Percentiles rank a stretch among this genome's conserved stretches.
phyloP scores from a whole-genome alignment of 2,113 vertebrate species.

The Megalops atlanticus region DNA sequence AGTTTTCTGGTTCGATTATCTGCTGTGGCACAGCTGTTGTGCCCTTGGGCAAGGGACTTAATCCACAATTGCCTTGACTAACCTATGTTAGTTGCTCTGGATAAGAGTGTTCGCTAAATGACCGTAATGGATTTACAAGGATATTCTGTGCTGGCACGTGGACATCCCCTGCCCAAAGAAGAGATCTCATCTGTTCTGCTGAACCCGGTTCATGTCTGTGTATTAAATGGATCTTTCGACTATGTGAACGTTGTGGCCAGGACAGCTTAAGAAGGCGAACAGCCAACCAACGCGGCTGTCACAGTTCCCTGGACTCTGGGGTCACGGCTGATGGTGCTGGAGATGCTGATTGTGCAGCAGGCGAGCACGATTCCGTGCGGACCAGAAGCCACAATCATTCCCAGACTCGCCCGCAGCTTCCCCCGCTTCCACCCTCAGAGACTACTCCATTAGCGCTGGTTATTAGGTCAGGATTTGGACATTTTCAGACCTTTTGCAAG shows the following conservation, averaged over 20 bases:
- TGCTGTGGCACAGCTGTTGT: too few species aligned
- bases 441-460: conserved; percentile 1
- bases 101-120: too few species aligned
- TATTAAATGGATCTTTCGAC: neutral
- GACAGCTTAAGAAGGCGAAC: neutral
- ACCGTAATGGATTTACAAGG: too few species aligned
- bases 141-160: too few species aligned
- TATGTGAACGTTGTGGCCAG: neutral
- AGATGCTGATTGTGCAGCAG: neutral
- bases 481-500: neutral
- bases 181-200: too few species aligned
- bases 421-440: neutral
- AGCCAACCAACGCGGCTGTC: neutral
- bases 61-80: too few species aligned
- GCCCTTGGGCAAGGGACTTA: too few species aligned
- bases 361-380: conserved; percentile 6
- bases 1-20: too few species aligned
- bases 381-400: conserved; percentile 33
- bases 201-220: too few species aligned
- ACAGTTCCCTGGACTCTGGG: too few species aligned
- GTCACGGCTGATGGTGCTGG: neutral
- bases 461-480: neutral
- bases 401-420: conserved; percentile 17
- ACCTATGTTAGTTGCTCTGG: too few species aligned
- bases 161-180: too few species aligned